A percentile compares a stretch with the other conserved stretches of the same genome.
Conservation (phyloP, 2,113 vertebrate genomes). For the Colossoma macropomum region DNA sequence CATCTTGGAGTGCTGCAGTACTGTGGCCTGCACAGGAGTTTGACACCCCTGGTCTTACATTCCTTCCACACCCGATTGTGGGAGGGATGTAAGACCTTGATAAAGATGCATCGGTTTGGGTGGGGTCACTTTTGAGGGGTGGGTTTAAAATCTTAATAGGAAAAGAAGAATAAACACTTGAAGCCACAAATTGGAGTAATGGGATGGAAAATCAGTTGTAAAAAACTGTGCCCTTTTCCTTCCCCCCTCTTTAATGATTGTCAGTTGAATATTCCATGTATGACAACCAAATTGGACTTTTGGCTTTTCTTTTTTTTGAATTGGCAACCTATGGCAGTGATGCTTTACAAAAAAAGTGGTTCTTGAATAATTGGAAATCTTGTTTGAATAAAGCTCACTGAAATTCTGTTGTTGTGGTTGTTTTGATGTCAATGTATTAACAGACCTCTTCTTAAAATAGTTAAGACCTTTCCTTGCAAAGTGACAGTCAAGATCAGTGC, state of each 20-base stretch:
- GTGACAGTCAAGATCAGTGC: no score
- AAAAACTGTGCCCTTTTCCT: slow-evolving; percentile 61
- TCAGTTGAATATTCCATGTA: background rate
- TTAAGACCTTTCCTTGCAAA: no score
- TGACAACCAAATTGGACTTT: slow-evolving; percentile 4
- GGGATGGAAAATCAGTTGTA: slow-evolving; percentile 56
- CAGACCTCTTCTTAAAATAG: background rate
- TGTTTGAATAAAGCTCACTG: slow-evolving; percentile 84
- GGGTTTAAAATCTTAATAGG: slow-evolving; percentile 30
- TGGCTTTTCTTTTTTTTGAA: slow-evolving; percentile 7
- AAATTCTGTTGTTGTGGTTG: slow-evolving; percentile 62
- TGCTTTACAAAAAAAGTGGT: slow-evolving; percentile 61
- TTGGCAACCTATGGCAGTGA: slow-evolving; percentile 77
- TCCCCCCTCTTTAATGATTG: background rate
- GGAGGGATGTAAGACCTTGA: background rate
- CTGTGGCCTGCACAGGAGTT: background rate
- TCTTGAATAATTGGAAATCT: slow-evolving; percentile 41
- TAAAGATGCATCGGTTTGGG: slow-evolving; percentile 63
- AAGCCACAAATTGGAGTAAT: slow-evolving; percentile 51
- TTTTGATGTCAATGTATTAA: background rate
- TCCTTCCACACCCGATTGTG: background rate
- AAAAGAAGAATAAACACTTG: slow-evolving; percentile 46
- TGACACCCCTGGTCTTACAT: no score
- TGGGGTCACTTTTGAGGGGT: slow-evolving; percentile 48
- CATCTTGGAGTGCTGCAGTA: background rate